A percentile compares a stretch with the other conserved stretches of the same genome.
Evolutionary conservation across 2,888 invertebrate genomes (phyloP).

Genomic region (Clanis bilineata): DNA sequence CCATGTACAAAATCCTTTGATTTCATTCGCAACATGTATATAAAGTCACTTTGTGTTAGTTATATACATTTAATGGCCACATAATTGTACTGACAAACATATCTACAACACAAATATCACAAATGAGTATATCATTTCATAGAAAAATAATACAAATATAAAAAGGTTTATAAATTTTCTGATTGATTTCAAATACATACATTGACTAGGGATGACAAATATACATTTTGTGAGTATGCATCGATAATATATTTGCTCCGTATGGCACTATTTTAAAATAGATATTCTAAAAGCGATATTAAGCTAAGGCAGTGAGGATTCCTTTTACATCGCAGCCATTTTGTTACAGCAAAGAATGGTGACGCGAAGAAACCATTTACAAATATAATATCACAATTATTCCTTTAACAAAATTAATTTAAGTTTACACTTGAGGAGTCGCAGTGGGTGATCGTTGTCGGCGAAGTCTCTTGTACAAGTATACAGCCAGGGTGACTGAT

Average conservation of each 20-base stretch:
- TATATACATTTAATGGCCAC: conserved; percentile 66
- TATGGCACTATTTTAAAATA: conserved; percentile 79
- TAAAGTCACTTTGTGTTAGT: conserved; percentile 36
- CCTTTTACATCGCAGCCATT: conserved; percentile 42
- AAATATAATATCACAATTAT: conserved; percentile 51
- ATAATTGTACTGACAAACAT: conserved; percentile 56
- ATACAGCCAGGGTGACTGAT: conserved; percentile 49
- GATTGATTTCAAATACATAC: conserved; percentile 40
- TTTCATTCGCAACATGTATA: conserved; percentile 34
- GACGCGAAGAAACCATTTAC: conserved; percentile 33
- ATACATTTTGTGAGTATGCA: conserved; percentile 47
- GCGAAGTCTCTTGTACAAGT: conserved; percentile 43
- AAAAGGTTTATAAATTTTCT: conserved; percentile 14
- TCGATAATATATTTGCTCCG: conserved; percentile 31
- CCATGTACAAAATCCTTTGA: background rate
- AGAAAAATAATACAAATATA: conserved; percentile 32
- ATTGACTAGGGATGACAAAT: conserved; percentile 64
- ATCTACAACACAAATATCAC: conserved; percentile 74
- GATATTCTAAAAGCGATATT: conserved; percentile 57
- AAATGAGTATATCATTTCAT: conserved; percentile 62
- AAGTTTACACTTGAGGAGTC: conserved; percentile 21
- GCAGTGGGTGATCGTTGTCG: conserved; percentile 27
- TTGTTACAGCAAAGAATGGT: conserved; percentile 34
- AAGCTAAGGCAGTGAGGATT: conserved; percentile 67
- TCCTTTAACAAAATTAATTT: conserved; percentile 37